Conservation (phyloP, 2,113 vertebrate genomes). For the Catharus minimus region DNA sequence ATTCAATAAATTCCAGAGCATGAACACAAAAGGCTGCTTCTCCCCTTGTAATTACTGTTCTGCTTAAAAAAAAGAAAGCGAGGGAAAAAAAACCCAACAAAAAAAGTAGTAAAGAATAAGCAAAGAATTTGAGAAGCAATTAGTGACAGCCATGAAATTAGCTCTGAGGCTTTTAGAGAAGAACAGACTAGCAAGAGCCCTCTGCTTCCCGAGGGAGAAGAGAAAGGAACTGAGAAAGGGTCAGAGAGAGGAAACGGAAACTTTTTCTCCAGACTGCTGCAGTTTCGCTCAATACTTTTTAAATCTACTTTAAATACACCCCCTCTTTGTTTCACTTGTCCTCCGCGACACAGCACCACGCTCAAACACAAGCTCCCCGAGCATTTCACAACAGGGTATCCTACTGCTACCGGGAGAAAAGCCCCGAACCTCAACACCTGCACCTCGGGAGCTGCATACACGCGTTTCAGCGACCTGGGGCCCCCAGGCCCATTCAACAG, state of each 20-base stretch:
- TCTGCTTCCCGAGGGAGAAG: neutral
- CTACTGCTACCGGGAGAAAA: rapidly evolving
- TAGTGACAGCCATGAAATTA: neutral
- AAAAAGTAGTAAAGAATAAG: neutral
- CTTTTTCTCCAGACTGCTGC: neutral
- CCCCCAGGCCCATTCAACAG: rapidly evolving
- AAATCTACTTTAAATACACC: neutral
- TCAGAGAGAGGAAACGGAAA: neutral
- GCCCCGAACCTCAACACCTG: rapidly evolving
- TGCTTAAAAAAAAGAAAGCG: neutral
- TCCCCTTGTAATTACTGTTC: neutral
- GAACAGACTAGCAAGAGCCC: neutral
- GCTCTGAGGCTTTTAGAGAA: neutral
- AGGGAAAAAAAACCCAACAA: rapidly evolving
- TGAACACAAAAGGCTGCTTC: neutral
- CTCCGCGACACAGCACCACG: neutral
- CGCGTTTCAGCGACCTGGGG: no score
- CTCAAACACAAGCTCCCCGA: neutral
- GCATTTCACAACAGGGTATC: rapidly evolving
- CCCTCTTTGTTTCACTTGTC: neutral
- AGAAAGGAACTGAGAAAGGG: neutral
- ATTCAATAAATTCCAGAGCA: neutral
- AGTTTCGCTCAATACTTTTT: neutral
- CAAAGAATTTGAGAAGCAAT: neutral
- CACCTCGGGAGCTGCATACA: rapidly evolving